These are phyloP conservation scores for Allobates femoralis DNA, from an alignment of 2,797 vertebrate species.

Conservation along the genomic window DNA sequence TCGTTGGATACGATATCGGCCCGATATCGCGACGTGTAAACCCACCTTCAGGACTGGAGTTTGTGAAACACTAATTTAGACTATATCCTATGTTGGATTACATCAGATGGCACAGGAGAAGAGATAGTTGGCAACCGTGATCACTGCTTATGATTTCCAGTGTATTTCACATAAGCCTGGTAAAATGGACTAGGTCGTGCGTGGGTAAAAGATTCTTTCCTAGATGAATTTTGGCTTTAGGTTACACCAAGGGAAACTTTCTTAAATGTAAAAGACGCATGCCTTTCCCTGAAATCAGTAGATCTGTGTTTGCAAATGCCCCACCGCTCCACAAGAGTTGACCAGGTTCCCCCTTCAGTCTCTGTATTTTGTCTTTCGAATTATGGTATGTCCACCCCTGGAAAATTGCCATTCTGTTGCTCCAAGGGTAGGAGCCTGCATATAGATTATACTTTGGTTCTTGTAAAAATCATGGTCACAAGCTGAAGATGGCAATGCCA, in stretches of 20 bases:
- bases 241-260: background rate
- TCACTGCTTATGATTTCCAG: background rate
- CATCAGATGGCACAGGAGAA: background rate
- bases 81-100: too few relatives aligned
- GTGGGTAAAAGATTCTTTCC: background rate
- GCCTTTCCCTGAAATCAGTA: background rate
- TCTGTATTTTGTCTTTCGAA: too few relatives aligned
- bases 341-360: too few relatives aligned
- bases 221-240: background rate
- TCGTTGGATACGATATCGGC: too few relatives aligned
- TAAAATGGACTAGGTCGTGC: background rate
- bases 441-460: background rate
- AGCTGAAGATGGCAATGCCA: background rate
- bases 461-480: background rate
- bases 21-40: too few relatives aligned
- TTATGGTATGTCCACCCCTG: too few relatives aligned
- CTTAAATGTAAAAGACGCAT: background rate
- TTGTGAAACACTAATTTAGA: too few relatives aligned
- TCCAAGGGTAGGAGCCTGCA: too few relatives aligned
- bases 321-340: too few relatives aligned
- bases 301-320: background rate
- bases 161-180: background rate
- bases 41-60: too few relatives aligned
- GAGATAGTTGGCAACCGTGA: background rate
- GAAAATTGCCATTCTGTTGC: too few relatives aligned